Conservation (phyloP, 2,888 invertebrate genomes). For the Hypomecis atomaria region DNA sequence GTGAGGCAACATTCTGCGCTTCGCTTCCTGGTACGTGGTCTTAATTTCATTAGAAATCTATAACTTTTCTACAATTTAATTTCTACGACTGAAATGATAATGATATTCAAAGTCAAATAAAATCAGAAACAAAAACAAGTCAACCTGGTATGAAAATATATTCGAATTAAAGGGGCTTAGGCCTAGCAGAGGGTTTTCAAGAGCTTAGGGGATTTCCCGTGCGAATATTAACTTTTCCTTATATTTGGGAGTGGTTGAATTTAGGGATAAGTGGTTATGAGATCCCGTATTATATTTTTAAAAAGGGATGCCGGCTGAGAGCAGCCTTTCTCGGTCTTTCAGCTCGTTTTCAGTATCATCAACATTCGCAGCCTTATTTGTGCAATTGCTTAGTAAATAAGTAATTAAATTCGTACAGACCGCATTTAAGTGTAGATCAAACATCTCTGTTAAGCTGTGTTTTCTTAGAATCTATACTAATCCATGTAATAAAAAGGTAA, state of each 20-base stretch:
- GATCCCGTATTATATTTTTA: conserved; percentile 14
- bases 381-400: no score
- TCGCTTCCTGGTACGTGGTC: no score
- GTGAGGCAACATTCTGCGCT: no score
- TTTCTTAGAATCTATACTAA: no score
- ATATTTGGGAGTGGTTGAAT: conserved; percentile 14
- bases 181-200: conserved; percentile 20
- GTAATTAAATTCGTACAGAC: no score
- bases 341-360: not conserved
- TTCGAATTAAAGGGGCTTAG: conserved; percentile 27
- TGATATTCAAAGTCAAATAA: not conserved
- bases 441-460: no score
- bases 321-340: not conserved
- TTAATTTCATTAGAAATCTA: no score
- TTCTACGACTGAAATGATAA: no score
- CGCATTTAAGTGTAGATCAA: no score
- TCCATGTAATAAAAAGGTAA: no score
- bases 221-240: conserved; percentile 25
- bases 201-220: conserved; percentile 13
- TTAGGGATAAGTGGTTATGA: conserved; percentile 22
- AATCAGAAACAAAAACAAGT: conserved; percentile 7
- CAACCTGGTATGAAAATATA: conserved; percentile 13
- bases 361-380: no score
- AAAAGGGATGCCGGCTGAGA: not conserved
- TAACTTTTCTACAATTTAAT: no score